Conservation (phyloP, 1,140 invertebrate genomes). For the Amphibalanus amphitrite region DNA sequence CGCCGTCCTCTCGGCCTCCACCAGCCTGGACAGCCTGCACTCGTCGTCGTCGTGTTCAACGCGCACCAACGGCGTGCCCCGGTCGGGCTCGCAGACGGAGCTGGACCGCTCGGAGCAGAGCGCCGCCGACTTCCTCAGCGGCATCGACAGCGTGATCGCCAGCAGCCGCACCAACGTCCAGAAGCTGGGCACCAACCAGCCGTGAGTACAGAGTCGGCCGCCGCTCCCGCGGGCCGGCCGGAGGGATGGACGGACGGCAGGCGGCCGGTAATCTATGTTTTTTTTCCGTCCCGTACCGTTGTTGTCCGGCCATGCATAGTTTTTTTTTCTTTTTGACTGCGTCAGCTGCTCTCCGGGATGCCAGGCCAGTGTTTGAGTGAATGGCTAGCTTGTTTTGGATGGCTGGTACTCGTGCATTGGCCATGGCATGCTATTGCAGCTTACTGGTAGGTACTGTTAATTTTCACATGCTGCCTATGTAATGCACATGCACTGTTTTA, state of each 20-base stretch:
- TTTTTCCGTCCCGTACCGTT: background rate
- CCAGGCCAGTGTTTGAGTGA: background rate
- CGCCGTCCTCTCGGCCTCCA: background rate
- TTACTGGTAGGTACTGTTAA: too few species aligned
- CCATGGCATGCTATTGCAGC: too few species aligned
- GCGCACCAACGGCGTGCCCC: background rate
- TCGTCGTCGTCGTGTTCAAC: background rate
- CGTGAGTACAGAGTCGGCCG: background rate
- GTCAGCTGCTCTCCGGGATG: background rate
- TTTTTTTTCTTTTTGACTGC: background rate
- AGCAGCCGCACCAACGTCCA: slow-evolving; percentile 67
- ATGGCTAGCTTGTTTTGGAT: background rate
- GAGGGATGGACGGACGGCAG: background rate
- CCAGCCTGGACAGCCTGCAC: background rate
- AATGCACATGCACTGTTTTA: too few species aligned
- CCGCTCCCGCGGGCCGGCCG: too few species aligned
- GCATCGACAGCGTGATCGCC: slow-evolving; percentile 71
- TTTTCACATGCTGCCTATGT: too few species aligned
- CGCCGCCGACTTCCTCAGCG: slow-evolving; percentile 62
- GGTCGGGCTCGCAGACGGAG: background rate
- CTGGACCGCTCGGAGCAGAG: slow-evolving; percentile 40
- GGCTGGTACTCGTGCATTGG: too few species aligned
- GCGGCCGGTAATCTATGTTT: background rate
- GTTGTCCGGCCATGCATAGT: background rate
- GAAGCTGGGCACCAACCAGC: slow-evolving; percentile 30